Conservation (phyloP, 2,888 invertebrate genomes). For the Megaustenia siamemsis region DNA sequence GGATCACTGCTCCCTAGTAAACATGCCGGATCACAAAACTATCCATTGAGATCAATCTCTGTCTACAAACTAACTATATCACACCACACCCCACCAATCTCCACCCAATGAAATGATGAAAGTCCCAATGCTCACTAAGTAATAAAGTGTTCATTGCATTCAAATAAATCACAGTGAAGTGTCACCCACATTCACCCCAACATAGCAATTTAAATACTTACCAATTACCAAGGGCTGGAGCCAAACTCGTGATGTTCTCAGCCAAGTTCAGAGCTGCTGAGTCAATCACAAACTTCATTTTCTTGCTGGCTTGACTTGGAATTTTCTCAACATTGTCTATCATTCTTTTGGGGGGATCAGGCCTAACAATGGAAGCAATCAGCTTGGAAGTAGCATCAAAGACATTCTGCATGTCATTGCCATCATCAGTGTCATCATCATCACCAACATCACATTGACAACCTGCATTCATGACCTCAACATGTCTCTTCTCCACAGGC, state of each 20-base stretch:
- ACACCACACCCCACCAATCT: too few species aligned
- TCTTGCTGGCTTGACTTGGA: background rate
- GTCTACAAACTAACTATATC: too few species aligned
- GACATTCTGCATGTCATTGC: constrained; percentile 18
- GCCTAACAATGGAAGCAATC: constrained; percentile 48
- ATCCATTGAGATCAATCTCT: too few species aligned
- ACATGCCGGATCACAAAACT: too few species aligned
- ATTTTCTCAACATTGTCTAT: background rate
- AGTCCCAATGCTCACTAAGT: too few species aligned
- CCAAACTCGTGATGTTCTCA: background rate
- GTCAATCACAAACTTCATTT: background rate
- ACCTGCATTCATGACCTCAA: constrained; percentile 21
- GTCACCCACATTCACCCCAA: background rate
- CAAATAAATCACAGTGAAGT: too few species aligned
- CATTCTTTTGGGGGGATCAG: constrained; percentile 25
- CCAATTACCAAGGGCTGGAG: background rate
- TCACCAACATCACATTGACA: too few species aligned
- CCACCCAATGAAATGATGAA: too few species aligned
- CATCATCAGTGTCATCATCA: constrained; percentile 26
- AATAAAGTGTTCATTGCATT: too few species aligned
- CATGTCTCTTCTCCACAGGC: background rate
- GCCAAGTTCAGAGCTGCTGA: background rate
- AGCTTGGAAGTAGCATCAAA: constrained; percentile 47
- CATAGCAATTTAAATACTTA: background rate
- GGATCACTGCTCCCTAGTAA: too few species aligned